phyloP scores from a whole-genome alignment of 2,888 invertebrate genomes.

The Phortica okadai region DNA sequence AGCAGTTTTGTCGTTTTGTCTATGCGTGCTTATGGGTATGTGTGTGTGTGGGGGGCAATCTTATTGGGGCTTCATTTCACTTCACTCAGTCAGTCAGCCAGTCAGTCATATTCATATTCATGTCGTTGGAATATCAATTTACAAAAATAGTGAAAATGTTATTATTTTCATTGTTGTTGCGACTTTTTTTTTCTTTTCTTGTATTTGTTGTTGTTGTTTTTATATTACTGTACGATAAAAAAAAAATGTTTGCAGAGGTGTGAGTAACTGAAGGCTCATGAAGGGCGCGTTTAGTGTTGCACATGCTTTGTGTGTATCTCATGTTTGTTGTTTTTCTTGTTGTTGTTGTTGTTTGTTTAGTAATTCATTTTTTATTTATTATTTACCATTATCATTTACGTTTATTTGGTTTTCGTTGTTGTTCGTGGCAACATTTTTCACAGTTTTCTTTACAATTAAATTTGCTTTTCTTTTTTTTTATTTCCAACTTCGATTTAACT shows the following conservation, averaged over 20 bases:
- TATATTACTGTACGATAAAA: not conserved
- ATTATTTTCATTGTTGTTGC: not conserved
- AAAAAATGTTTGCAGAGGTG: no score
- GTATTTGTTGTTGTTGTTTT: not conserved
- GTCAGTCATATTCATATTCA: constrained; percentile 2
- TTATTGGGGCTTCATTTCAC: not conserved
- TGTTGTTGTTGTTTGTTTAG: constrained; percentile 19
- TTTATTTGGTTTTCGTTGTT: constrained; percentile 11
- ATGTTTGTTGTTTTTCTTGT: not conserved
- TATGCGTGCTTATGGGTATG: not conserved
- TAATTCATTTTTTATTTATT: constrained; percentile 33
- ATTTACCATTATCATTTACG: constrained; percentile 32
- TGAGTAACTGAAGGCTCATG: no score
- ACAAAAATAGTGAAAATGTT: constrained; percentile 44
- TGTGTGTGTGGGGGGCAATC: not conserved
- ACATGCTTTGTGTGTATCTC: not conserved
- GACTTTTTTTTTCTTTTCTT: not conserved
- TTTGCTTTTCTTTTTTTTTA: not conserved
- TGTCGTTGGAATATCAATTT: constrained; percentile 60
- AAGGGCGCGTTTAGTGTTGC: not conserved
- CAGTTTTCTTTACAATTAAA: constrained; percentile 28
- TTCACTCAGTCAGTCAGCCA: not conserved
- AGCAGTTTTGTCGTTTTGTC: not conserved
- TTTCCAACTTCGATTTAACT: not conserved
- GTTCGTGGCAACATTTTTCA: constrained; percentile 18